Evolutionary conservation across 2,888 invertebrate genomes (phyloP).

Genomic region (Volucella inflata): DNA sequence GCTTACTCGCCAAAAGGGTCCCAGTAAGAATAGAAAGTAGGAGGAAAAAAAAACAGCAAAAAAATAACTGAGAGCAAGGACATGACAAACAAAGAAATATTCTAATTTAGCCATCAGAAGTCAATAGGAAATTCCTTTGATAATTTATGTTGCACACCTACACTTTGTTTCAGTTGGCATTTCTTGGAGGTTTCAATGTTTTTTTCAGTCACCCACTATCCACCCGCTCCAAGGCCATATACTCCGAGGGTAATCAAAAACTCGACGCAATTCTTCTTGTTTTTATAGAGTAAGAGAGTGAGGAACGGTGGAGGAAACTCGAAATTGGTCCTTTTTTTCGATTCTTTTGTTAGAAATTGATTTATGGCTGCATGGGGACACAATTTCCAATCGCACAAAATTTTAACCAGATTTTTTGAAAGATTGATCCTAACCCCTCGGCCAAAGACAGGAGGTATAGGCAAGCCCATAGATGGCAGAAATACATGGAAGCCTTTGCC

Average conservation of each 20-base stretch:
- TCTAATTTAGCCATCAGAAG: conserved; percentile 72
- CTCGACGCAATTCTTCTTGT: conserved; percentile 63
- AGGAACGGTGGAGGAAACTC: neutral
- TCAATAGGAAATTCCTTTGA: conserved; percentile 60
- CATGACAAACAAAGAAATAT: conserved; percentile 61
- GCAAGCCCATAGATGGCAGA: neutral
- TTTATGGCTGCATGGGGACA: conserved; percentile 73
- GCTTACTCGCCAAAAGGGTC: conserved; percentile 27
- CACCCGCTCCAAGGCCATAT: neutral
- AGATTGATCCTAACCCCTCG: conserved; percentile 62
- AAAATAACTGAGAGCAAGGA: conserved; percentile 32
- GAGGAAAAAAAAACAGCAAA: conserved; percentile 1
- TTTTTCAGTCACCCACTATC: neutral
- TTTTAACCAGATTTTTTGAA: conserved; percentile 71
- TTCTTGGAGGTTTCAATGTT: neutral
- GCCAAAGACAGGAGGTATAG: neutral
- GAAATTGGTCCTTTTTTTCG: conserved; percentile 56
- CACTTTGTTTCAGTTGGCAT: conserved; percentile 12
- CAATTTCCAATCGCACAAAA: conserved; percentile 72
- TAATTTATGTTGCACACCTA: conserved; percentile 64
- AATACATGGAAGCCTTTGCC: conserved; percentile 33
- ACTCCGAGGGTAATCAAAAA: conserved; percentile 66
- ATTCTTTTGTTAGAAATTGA: conserved; percentile 65
- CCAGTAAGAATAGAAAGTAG: neutral
- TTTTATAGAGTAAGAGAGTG: too few species aligned